Evolutionary conservation across 2,113 vertebrate genomes (phyloP), one percentile per base, ranked within the genome.

Genomic region (Pipa parva): DNA sequence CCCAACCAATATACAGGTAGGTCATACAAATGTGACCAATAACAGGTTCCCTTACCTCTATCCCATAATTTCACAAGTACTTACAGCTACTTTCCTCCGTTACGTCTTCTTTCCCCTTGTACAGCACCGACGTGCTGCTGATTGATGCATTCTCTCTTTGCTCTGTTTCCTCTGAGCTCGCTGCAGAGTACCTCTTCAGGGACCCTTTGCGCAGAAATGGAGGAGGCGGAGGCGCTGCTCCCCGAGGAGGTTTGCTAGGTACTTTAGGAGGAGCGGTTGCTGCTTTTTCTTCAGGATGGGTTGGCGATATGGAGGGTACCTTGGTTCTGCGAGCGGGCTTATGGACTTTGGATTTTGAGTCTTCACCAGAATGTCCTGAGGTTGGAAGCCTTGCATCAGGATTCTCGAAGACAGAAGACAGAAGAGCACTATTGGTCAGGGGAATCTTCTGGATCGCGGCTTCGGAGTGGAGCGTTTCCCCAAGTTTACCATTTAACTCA

Each of bases 171-270:
- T 67, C 64, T 1, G 55, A 8, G n/a, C 39, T 67, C 1, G 18
- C 52, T 15, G 29, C 10, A 1, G 63, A 66, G 56, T 66, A 66
- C 45, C 64, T 59, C 31, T 59, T 59, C 3, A 67, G 12, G 3
- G 64, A 67, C 3, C 64, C 64, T 20, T 67, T 67, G 11, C 64
- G 58, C 29, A 50, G 1, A 27, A 67, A 67, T 2, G 63, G 63
- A 3, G 64, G 64, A 5, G 64, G 64, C 0, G 64, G 64, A 9
- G 64, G 64, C 1, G 64, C 64, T 7, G 64, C 64, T 18, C 64
- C 42, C 7, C 64, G 28, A 1, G 64, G 64, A 7, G 64, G 64
- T 24, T 67, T 67, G 54, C 55, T 67, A 21, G 64, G 64, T 10
- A 59, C 54, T 27, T 59, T 67, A 15, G 64, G 64, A 17, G 64